A percentile compares a stretch with the other conserved stretches of the same genome.
phyloP scores from a whole-genome alignment of 1,140 invertebrate species.

The Harlomillsia oculata region DNA sequence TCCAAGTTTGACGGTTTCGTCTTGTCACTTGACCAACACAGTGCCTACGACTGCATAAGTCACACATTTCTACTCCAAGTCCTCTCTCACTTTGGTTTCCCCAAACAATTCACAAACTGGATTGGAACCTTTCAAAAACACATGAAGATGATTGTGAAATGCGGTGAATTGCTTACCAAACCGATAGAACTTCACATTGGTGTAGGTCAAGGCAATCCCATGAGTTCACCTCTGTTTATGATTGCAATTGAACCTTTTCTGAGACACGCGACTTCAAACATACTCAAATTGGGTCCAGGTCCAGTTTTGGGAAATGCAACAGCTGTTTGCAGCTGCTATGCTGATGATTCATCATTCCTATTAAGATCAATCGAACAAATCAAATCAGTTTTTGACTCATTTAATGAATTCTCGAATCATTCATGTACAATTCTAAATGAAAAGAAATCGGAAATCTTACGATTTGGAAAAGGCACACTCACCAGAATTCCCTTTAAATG shows the following conservation, averaged over 20 bases:
- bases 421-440: too few relatives aligned
- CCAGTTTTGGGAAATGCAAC: too few relatives aligned
- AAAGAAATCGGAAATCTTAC: too few relatives aligned
- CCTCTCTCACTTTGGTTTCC: not conserved
- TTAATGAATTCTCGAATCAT: too few relatives aligned
- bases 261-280: too few relatives aligned
- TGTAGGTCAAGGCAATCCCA: conserved; percentile 11
- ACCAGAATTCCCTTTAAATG: too few relatives aligned
- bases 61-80: not conserved
- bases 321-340: too few relatives aligned
- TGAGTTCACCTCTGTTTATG: not conserved
- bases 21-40: conserved; percentile 9
- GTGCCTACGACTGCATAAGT: conserved; percentile 7
- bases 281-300: too few relatives aligned
- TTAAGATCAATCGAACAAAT: too few relatives aligned
- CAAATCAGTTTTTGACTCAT: too few relatives aligned
- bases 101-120: not conserved
- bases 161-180: not conserved
- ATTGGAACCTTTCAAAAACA: not conserved
- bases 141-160: not conserved
- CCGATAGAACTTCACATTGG: not conserved
- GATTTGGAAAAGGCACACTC: too few relatives aligned
- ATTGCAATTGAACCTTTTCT: conserved; percentile 15
- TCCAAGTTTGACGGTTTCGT: not conserved
- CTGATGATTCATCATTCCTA: too few relatives aligned